Evolutionary conservation across 2,888 invertebrate species (phyloP).

Genomic region (Noctua fimbriata): DNA sequence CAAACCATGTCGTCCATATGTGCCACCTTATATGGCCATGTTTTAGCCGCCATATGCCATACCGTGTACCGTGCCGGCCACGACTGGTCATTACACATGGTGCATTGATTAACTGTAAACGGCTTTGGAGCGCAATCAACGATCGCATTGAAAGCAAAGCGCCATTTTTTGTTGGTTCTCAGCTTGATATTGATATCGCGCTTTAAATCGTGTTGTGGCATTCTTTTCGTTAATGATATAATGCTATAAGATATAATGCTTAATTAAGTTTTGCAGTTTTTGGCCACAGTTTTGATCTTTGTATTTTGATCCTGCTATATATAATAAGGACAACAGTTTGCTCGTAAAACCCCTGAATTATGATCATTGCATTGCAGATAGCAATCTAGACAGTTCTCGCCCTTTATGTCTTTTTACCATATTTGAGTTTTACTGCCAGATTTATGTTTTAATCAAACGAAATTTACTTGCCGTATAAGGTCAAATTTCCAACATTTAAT

Average conservation of each 20-base stretch:
- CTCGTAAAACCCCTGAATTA: conserved; percentile 48
- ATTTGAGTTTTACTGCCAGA: conserved; percentile 47
- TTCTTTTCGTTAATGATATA: conserved; percentile 67
- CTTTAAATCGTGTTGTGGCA: conserved; percentile 67
- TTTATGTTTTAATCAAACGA: conserved; percentile 69
- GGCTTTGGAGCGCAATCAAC: conserved; percentile 81
- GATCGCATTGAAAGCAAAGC: conserved; percentile 73
- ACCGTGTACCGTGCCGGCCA: conserved; percentile 75
- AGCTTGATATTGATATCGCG: conserved; percentile 69
- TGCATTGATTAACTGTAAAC: conserved; percentile 85
- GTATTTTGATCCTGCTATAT: conserved; percentile 21
- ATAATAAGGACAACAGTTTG: conserved; percentile 33
- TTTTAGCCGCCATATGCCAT: conserved; percentile 86
- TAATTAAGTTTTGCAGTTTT: conserved; percentile 58
- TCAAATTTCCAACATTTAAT: conserved; percentile 60
- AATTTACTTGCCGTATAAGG: conserved; percentile 56
- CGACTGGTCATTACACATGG: conserved; percentile 80
- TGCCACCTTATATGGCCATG: conserved; percentile 81
- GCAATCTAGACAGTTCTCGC: conserved; percentile 53
- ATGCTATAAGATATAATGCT: too few species aligned
- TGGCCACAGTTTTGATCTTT: conserved; percentile 30
- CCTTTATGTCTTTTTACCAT: conserved; percentile 57
- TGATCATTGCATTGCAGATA: conserved; percentile 51
- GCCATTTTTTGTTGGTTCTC: conserved; percentile 66
- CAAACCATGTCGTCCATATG: conserved; percentile 80